Conservation (phyloP, 2,113 vertebrate species). For the Damaliscus lunatus region DNA sequence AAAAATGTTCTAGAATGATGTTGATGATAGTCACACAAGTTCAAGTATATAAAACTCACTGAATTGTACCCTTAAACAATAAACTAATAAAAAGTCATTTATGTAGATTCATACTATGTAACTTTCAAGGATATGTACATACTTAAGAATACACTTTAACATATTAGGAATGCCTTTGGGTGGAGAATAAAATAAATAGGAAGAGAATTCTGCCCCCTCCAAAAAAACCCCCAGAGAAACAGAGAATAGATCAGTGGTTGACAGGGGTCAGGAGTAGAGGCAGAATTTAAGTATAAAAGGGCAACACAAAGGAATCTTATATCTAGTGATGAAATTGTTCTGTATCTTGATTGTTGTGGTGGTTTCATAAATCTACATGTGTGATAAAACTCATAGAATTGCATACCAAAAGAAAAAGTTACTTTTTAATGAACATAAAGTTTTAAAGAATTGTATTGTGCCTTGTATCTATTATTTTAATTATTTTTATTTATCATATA, state of each 20-base stretch:
- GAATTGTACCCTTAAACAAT: neutral
- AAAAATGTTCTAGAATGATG: neutral
- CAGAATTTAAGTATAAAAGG: neutral
- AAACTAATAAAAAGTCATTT: neutral
- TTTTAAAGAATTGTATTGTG: neutral
- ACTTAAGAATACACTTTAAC: neutral
- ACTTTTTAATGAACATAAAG: neutral
- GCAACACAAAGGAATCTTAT: neutral
- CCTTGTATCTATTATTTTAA: neutral
- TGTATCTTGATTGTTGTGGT: neutral
- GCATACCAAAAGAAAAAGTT: neutral
- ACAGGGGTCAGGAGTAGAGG: too few relatives aligned
- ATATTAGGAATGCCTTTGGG: neutral
- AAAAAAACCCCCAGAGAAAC: fast-evolving
- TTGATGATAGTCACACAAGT: neutral
- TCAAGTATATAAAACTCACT: neutral
- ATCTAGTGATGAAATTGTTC: neutral
- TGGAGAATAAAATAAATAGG: neutral
- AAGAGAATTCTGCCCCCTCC: neutral
- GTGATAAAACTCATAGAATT: neutral
- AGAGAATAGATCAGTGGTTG: neutral
- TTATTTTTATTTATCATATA: neutral
- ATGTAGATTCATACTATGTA: neutral
- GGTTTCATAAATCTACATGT: neutral
- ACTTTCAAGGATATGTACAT: neutral